phyloP scores from a whole-genome alignment of 2,113 vertebrate genomes.

The Gobiocypris rarus region DNA sequence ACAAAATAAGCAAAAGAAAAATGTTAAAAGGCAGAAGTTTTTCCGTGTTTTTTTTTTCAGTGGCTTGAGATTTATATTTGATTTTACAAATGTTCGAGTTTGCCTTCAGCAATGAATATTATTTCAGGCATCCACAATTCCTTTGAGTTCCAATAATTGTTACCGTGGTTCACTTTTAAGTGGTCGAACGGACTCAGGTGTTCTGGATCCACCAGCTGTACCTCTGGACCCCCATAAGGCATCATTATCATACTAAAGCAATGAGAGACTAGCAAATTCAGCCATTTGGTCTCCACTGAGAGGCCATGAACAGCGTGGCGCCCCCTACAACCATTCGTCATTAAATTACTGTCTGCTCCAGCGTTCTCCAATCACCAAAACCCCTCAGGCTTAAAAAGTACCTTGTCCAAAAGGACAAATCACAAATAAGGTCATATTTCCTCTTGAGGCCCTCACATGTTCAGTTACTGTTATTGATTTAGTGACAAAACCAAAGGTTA shows the following conservation, averaged over 20 bases:
- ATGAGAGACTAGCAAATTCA: slow-evolving; percentile 21
- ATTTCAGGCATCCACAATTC: not conserved
- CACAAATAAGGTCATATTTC: slow-evolving; percentile 43
- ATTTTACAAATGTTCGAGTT: not conserved
- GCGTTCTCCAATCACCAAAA: slow-evolving; percentile 41
- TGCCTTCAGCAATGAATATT: slow-evolving; percentile 2
- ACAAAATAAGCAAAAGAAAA: not conserved
- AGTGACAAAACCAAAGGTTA: not conserved
- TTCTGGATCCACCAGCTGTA: slow-evolving; percentile 32
- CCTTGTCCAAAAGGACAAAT: slow-evolving; percentile 45
- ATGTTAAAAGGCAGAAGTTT: too few species aligned
- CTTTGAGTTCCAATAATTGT: slow-evolving; percentile 4
- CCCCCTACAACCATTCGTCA: slow-evolving; percentile 41
- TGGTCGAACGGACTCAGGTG: slow-evolving; percentile 5
- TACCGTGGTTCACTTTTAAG: not conserved
- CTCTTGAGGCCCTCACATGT: slow-evolving; percentile 7
- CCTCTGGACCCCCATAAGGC: slow-evolving; percentile 14
- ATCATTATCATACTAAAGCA: slow-evolving; percentile 45
- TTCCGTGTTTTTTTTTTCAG: too few species aligned
- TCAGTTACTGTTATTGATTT: slow-evolving; percentile 29
- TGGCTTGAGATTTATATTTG: not conserved
- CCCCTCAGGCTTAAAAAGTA: slow-evolving; percentile 26
- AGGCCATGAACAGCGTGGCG: slow-evolving; percentile 2
- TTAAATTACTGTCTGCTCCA: slow-evolving; percentile 43
- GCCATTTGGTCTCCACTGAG: slow-evolving; percentile 15